A percentile compares a stretch with the other conserved stretches of the same genome.
Conservation (phyloP, 2,113 vertebrate species). For the Entomyzon cyanotis region DNA sequence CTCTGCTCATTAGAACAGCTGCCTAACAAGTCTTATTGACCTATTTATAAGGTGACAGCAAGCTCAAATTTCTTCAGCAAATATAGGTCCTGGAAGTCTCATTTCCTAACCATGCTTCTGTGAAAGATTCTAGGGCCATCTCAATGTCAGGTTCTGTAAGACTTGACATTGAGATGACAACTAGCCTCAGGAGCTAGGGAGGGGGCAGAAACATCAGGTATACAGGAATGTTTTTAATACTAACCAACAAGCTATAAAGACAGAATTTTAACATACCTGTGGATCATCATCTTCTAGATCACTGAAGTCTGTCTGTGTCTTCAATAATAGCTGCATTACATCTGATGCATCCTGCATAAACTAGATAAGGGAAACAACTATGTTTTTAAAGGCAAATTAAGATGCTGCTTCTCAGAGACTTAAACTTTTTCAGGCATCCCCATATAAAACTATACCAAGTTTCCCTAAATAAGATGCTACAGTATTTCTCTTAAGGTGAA, state of each 20-base stretch:
- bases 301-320: conserved; percentile 96
- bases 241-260: background rate
- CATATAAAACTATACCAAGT: background rate
- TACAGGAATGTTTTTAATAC: background rate
- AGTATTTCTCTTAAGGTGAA: background rate
- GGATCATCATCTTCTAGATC: conserved; percentile 97
- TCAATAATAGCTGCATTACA: conserved; percentile 96
- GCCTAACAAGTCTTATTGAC: background rate
- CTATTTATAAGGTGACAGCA: conserved; percentile 43
- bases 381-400: background rate
- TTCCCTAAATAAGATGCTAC: background rate
- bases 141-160: background rate
- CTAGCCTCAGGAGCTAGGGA: background rate
- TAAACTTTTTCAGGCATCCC: background rate
- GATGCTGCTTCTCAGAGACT: background rate
- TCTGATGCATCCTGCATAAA: conserved; percentile 99
- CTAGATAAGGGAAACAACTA: conserved; percentile 64
- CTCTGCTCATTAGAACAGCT: background rate
- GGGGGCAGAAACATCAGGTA: background rate
- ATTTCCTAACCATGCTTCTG: background rate
- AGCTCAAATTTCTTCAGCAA: background rate
- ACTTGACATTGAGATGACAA: background rate
- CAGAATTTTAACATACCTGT: conserved; percentile 77
- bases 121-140: background rate
- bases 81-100: background rate